Evolutionary conservation across 2,113 vertebrate species (phyloP), one percentile per base, ranked within the genome.

Genomic region (Paracyprichromis sp.): DNA sequence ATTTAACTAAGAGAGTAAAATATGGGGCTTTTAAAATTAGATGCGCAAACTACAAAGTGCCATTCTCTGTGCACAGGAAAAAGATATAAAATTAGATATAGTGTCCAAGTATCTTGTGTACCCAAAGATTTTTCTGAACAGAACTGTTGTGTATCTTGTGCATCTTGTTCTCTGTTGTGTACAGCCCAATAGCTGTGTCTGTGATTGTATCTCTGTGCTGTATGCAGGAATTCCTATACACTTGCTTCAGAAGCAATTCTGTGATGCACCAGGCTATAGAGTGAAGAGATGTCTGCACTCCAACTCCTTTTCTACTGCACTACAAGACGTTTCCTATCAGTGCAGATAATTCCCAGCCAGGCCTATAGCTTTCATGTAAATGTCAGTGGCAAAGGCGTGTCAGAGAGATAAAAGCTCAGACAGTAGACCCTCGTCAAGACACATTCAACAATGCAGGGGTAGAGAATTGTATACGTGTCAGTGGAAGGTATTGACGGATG

Each of bases 291-390:
- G 87, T 54, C 81, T 38, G 66, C 81, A 87, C 89, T 92, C 85
- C 90, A 76, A n/a, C 89, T 88, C 53, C 83, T 83, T 88, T 91
- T 84, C 89, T 90, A 61, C 86, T 45, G 56, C 86, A 71, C 92
- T 83, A 82, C 85, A 43, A 80, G 83, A 87, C 26, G 45, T 88
- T 92, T 80, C 38, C 89, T 92, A 93, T 94, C 94, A 73, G 84
- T 19, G 83, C 82, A 90, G 86, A 93, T 94, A 90, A 89, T 93
- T 92, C 92, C 86, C 88, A 85, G 88, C 82, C 83, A 31, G 85
- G 88, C 83, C 91, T 76, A 82, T 76, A 85, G 89, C 92, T 93
- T 93, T 95, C 91, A 95, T 95, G 91, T 94, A 92, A 94, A 94
- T 94, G 93, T 94, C 94, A 94, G 92, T 56, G 73, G 88, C 71